Evolutionary conservation across 2,113 vertebrate species (phyloP).

Genomic region (Hydrolagus affinis): DNA sequence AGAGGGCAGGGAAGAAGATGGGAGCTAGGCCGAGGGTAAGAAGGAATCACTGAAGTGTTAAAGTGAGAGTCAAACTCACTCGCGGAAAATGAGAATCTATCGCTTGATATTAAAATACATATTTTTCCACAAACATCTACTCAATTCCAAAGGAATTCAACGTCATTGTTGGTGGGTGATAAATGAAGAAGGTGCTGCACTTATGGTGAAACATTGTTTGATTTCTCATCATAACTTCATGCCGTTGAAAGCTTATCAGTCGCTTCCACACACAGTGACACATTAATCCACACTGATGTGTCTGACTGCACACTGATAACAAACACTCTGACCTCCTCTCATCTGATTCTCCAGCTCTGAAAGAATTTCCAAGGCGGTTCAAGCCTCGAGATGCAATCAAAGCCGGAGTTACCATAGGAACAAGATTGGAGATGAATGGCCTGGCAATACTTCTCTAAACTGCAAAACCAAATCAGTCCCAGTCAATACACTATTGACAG

Average conservation of each 20-base stretch:
- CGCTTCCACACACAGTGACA: not conserved
- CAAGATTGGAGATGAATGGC: not conserved
- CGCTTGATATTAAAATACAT: not conserved
- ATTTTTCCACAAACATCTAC: conserved; percentile 5
- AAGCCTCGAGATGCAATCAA: conserved; percentile 4
- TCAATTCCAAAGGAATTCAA: not conserved
- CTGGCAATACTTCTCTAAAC: not conserved
- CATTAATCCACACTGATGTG: conserved; percentile 29
- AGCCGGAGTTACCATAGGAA: conserved; percentile 17
- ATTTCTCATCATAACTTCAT: conserved; percentile 15
- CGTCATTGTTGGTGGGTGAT: not conserved
- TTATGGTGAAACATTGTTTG: conserved; percentile 10
- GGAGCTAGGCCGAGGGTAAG: no score
- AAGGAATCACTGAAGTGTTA: no score
- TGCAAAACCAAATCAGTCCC: conserved; percentile 14
- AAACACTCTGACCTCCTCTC: not conserved
- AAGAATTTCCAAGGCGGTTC: conserved; percentile 9
- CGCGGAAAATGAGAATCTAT: not conserved
- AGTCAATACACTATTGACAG: conserved; percentile 10
- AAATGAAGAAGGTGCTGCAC: not conserved
- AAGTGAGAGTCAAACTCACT: not conserved
- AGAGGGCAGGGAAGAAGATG: no score
- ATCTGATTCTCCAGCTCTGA: conserved; percentile 2
- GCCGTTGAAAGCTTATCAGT: conserved; percentile 18
- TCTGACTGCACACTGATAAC: conserved; percentile 25